phyloP scores from a whole-genome alignment of 1,140 invertebrate genomes.

The Caenorhabditis remanei region DNA sequence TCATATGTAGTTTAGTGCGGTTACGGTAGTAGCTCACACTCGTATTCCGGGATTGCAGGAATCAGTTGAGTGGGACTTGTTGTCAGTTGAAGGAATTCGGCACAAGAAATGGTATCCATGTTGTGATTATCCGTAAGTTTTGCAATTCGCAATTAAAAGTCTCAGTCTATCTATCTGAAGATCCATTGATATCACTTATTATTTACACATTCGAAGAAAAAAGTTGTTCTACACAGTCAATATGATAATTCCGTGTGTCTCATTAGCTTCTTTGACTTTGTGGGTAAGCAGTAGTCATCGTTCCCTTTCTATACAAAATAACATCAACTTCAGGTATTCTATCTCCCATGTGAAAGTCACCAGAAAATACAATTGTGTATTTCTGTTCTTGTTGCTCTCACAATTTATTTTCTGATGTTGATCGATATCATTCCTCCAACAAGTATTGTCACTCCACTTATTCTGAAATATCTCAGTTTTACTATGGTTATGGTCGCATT shows the following conservation, averaged over 20 bases:
- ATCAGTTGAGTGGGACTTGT: constrained; percentile 99
- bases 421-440: constrained; percentile 98
- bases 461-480: constrained; percentile 95
- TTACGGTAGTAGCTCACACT: neutral
- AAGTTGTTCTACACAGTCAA: constrained; percentile 98
- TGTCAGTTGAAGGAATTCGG: constrained; percentile 91
- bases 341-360: constrained; percentile 86
- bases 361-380: constrained; percentile 75
- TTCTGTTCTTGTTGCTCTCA: constrained; percentile 85
- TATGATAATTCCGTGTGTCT: constrained; percentile 75
- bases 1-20: no score
- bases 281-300: constrained; percentile 78
- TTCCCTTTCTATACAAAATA: neutral
- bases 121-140: constrained; percentile 90
- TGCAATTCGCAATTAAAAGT: constrained; percentile 69
- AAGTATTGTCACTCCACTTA: constrained; percentile 91
- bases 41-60: constrained; percentile 79
- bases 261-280: constrained; percentile 84
- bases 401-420: constrained; percentile 97
- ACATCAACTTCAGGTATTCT: constrained; percentile 79
- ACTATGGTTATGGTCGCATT: constrained; percentile 99
- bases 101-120: constrained; percentile 81
- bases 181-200: constrained; percentile 95
- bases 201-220: constrained; percentile 95
- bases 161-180: constrained; percentile 79